Percentiles rank a stretch among this genome's conserved stretches.
phyloP scores from a whole-genome alignment of 2,797 vertebrate species.

The Ptychadena robeensis region DNA sequence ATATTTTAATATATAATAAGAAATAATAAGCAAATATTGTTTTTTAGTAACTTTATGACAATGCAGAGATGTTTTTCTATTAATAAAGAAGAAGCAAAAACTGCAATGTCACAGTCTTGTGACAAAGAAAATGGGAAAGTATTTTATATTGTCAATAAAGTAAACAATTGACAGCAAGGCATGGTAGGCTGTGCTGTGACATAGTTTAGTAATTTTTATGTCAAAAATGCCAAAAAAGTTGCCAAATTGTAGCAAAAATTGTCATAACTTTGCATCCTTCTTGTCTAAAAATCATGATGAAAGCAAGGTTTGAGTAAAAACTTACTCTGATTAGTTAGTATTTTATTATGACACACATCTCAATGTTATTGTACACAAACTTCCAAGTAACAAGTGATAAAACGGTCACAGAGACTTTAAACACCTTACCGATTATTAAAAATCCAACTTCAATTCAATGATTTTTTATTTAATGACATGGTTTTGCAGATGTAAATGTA shows the following conservation, averaged over 20 bases:
- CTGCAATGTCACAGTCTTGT: background rate
- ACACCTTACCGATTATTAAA: background rate
- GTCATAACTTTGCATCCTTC: background rate
- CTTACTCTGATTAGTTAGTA: conserved; percentile 62
- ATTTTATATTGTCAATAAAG: background rate
- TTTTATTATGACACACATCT: conserved; percentile 65
- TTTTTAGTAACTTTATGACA: too few species aligned
- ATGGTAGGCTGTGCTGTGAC: background rate
- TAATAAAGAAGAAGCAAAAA: background rate
- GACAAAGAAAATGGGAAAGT: background rate
- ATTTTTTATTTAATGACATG: background rate
- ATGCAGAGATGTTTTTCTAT: background rate
- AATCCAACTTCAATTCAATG: background rate
- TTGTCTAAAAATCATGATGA: background rate
- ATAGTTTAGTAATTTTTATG: background rate
- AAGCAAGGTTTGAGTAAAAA: conserved; percentile 54
- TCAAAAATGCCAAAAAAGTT: background rate
- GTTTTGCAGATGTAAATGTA: conserved; percentile 48
- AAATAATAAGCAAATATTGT: too few species aligned
- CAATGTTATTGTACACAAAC: conserved; percentile 63
- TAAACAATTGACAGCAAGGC: background rate
- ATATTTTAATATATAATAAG: too few species aligned
- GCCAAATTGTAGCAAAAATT: background rate
- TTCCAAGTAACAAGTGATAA: conserved; percentile 51
- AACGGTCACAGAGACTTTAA: background rate